phyloP scores from a whole-genome alignment of 2,113 vertebrate genomes.

The Gracilinanus agilis region DNA sequence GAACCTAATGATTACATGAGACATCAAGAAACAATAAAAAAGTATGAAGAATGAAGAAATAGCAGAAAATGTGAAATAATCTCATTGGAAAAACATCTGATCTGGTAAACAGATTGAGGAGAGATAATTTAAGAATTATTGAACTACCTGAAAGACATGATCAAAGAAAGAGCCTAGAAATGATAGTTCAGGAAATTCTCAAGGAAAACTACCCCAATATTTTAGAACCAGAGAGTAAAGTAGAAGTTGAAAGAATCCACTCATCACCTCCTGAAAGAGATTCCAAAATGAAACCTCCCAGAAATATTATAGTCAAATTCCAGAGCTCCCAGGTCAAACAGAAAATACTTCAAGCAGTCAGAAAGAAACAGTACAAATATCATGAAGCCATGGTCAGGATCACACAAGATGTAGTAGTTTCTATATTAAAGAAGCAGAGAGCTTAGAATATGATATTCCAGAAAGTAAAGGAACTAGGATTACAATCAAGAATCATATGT shows the following conservation, averaged over 20 bases:
- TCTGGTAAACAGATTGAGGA: neutral
- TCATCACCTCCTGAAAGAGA: neutral
- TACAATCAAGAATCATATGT: neutral
- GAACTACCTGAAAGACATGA: neutral
- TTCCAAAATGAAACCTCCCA: neutral
- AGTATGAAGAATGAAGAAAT: neutral
- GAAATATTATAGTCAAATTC: neutral
- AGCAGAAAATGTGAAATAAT: neutral
- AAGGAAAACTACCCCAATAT: neutral
- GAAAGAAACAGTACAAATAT: neutral
- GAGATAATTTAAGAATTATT: neutral
- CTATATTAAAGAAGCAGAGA: neutral
- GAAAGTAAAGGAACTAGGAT: neutral
- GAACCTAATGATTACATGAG: neutral
- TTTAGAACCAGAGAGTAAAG: neutral
- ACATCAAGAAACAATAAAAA: neutral
- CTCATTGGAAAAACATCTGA: neutral
- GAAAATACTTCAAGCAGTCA: neutral
- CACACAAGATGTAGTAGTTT: neutral
- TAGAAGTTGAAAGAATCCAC: neutral
- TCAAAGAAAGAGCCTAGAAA: neutral
- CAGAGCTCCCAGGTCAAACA: neutral
- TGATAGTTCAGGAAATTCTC: neutral
- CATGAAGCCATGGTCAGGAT: neutral
- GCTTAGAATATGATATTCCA: neutral